Conservation (phyloP, 2,797 vertebrate species). For the Sitta carolinensis region DNA sequence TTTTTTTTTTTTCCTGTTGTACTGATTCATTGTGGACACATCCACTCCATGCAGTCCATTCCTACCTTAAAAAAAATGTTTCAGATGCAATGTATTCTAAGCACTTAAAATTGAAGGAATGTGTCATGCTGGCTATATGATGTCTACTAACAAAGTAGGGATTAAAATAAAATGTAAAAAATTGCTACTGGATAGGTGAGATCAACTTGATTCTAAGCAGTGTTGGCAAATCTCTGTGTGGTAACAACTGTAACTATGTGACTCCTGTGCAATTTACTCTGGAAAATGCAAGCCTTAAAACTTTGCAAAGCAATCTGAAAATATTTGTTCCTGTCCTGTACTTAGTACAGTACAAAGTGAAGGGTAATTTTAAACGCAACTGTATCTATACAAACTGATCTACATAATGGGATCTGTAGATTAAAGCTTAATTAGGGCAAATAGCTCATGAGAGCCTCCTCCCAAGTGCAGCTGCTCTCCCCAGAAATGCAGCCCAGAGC, state of each 20-base stretch:
- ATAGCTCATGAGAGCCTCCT: neutral
- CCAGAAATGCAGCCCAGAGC: neutral
- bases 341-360: neutral
- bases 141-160: neutral
- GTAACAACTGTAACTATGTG: neutral
- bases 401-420: conserved; percentile 33
- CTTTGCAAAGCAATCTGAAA: neutral
- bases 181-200: neutral
- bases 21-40: neutral
- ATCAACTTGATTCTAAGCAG: neutral
- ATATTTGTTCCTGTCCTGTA: neutral
- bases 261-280: neutral
- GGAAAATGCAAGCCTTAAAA: conserved; percentile 5
- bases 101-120: neutral
- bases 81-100: neutral
- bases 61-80: neutral
- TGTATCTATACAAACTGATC: neutral
- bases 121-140: neutral
- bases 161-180: neutral
- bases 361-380: neutral
- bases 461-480: neutral
- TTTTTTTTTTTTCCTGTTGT: neutral
- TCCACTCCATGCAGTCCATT: neutral
- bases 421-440: conserved; percentile 22
- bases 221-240: neutral